Base-by-base conservation (phyloP, 1,140 invertebrate genomes). In the Halotydeus destructor region DNA sequence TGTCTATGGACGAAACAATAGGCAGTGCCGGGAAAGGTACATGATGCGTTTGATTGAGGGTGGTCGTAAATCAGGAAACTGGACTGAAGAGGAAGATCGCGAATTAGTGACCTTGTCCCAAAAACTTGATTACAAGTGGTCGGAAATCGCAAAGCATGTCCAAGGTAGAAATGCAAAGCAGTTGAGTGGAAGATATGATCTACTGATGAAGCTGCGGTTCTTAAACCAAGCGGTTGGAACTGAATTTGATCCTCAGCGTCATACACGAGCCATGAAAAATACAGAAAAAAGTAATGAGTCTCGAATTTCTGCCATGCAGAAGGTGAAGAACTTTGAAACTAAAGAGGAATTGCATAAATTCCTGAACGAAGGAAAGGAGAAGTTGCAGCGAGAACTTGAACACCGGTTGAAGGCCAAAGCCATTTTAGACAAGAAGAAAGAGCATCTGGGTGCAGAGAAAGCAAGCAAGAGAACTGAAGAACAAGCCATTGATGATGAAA, bases 331-430 rank as follows among this genome's bases (percentile, higher is more conserved):
- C n/a, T 14, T 16, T 16, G 21, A n/a, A 14, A 34, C 22, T 6
- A 14, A 19, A 6, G 14, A 34, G 6, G 21, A 16, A 19, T 16
- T 34, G 6, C 14, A 34, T 34, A 14, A 19, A 9, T 5, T 9
- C 5, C 5, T 16, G n/a, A n/a, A 34, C 5, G 21, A 14, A 9
- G 5, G 5, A 5, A n/a, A 34, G 5, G 33, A 34, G 73, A 78
- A 56, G 65, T 73, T 45, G 72, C 77, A 65, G 72, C 27, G 74
- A 77, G 56, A 70, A 72, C 47, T 77, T 77, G 53, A n/a, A n/a
- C n/a, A n/a, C n/a, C n/a, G n/a, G n/a, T n/a, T n/a, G n/a, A n/a
- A n/a, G n/a, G n/a, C n/a, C n/a, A n/a, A n/a, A n/a, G n/a, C n/a
- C n/a, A n/a, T n/a, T n/a, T n/a, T n/a, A n/a, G n/a, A n/a, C n/a